Evolutionary conservation across 2,797 vertebrate genomes (phyloP).

Genomic region (Buceros bicornis): DNA sequence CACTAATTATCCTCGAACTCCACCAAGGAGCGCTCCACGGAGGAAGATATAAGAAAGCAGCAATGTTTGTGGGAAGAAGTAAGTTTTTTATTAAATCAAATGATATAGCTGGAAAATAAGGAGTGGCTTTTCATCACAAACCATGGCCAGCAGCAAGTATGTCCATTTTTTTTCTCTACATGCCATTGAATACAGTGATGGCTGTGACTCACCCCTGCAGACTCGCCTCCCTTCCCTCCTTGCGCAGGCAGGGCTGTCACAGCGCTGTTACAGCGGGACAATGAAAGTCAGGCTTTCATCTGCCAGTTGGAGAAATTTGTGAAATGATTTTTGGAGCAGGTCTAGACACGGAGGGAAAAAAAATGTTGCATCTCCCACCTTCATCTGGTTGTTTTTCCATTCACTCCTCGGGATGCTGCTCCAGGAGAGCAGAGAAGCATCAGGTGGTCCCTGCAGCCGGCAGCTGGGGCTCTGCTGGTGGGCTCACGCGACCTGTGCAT

Average conservation of each 20-base stretch:
- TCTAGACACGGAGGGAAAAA: not conserved
- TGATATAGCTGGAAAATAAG: not conserved
- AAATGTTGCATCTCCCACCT: not conserved
- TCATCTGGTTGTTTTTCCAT: accelerated
- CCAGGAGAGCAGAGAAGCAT: not conserved
- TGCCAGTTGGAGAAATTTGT: not conserved
- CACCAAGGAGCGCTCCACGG: not conserved
- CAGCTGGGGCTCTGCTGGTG: not conserved
- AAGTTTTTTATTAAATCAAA: not conserved
- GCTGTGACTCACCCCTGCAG: not conserved
- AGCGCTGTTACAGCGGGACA: accelerated
- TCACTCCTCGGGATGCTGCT: accelerated
- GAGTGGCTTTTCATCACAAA: not conserved
- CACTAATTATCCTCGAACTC: conserved; percentile 22
- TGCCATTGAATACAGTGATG: not conserved
- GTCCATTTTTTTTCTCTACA: not conserved
- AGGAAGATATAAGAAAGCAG: not conserved
- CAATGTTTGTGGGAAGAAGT: not conserved
- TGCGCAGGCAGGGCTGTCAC: not conserved
- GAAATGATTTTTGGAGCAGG: not conserved
- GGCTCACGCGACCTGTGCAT: accelerated
- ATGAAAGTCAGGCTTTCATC: not conserved
- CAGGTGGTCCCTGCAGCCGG: not conserved
- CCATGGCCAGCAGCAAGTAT: not conserved
- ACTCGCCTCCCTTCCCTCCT: not conserved